phyloP scores from a whole-genome alignment of 2,113 vertebrate species.

The Morone saxatilis region DNA sequence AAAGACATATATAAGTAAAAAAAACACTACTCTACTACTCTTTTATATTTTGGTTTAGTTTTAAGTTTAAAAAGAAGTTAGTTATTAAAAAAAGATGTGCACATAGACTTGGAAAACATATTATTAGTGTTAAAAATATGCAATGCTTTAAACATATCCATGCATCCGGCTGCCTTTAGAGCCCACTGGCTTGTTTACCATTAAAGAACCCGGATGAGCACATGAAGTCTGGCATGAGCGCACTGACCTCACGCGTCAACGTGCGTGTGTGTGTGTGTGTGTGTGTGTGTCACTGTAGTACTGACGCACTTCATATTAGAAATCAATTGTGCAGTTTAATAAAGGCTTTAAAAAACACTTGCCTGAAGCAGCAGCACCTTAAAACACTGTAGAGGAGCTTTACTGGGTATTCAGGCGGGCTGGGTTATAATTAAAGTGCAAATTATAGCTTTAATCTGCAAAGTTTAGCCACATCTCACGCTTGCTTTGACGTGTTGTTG shows the following conservation, averaged over 20 bases:
- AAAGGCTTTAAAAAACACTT: neutral
- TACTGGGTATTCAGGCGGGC: neutral
- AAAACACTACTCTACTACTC: too few relatives aligned
- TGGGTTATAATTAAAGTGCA: neutral
- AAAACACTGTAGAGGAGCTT: too few relatives aligned
- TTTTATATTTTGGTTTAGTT: too few relatives aligned
- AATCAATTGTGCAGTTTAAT: neutral
- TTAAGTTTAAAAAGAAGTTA: too few relatives aligned
- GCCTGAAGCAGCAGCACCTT: neutral
- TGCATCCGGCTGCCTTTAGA: fast-evolving
- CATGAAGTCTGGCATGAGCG: constrained; percentile 70
- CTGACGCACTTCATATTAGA: neutral
- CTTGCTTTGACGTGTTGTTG: neutral
- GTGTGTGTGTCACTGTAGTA: neutral
- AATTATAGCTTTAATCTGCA: neutral
- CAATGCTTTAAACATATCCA: neutral
- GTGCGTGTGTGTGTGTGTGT: constrained; percentile 6
- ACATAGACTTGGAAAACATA: too few relatives aligned
- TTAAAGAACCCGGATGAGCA: constrained; percentile 80
- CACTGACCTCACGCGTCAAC: constrained; percentile 10
- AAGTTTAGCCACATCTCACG: neutral
- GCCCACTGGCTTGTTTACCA: constrained; percentile 30
- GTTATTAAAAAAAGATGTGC: too few relatives aligned
- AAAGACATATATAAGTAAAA: too few relatives aligned
- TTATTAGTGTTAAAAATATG: neutral